phyloP scores from a whole-genome alignment of 2,888 invertebrate species.

The Julus scanicus region DNA sequence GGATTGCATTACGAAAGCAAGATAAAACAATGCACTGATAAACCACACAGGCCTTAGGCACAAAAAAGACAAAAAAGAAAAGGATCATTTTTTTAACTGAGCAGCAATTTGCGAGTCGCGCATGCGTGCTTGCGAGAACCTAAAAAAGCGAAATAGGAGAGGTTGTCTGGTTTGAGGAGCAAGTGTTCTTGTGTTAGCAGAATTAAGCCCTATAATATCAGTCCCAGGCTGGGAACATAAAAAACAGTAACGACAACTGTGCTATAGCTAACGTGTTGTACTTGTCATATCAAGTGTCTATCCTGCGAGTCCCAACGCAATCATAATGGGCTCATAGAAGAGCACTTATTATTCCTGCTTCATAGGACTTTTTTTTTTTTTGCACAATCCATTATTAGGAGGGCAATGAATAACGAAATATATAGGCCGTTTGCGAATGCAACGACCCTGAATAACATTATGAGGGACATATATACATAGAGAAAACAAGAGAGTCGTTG shows the following conservation, averaged over 20 bases:
- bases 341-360: constrained; percentile 48
- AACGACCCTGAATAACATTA: constrained; percentile 41
- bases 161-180: constrained; percentile 34
- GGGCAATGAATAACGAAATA: constrained; percentile 51
- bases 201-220: constrained; percentile 43
- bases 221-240: constrained; percentile 41
- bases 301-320: constrained; percentile 49
- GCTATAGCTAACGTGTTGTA: constrained; percentile 51
- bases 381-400: constrained; percentile 50
- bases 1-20: constrained; percentile 1
- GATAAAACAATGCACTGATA: constrained; percentile 47
- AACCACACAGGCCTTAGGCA: constrained; percentile 17
- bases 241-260: constrained; percentile 16
- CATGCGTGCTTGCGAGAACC: neutral
- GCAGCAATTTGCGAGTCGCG: neutral
- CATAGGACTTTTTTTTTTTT: neutral
- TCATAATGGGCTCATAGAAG: constrained; percentile 50
- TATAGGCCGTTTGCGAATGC: constrained; percentile 8
- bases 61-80: neutral
- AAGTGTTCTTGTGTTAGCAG: constrained; percentile 40
- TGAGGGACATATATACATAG: neutral
- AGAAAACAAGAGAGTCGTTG: neutral
- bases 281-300: constrained; percentile 51
- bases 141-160: constrained; percentile 36
- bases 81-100: neutral